Conservation (phyloP, 2,113 vertebrate species). For the Rhinoderma darwinii region DNA sequence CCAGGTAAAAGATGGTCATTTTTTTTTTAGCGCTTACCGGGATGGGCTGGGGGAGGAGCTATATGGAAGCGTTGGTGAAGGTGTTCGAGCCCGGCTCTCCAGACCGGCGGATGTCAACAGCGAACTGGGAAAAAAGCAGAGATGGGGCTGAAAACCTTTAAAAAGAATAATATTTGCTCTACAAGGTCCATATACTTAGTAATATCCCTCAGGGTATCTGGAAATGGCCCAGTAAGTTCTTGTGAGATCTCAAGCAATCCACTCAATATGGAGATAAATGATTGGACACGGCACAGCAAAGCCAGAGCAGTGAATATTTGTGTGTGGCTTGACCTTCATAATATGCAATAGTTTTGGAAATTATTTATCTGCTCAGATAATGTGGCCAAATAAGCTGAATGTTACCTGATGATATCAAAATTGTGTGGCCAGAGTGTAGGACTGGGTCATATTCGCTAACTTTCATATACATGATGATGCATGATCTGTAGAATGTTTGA, state of each 20-base stretch:
- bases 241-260: no score
- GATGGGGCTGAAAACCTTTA: background rate
- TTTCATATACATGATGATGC: background rate
- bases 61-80: slow-evolving; percentile 77
- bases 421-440: background rate
- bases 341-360: background rate
- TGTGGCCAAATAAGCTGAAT: background rate
- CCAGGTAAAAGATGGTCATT: background rate
- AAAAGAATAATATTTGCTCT: background rate
- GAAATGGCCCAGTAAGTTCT: no score
- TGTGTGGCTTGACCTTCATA: background rate
- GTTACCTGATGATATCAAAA: no score
- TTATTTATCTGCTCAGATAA: background rate
- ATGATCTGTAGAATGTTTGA: background rate
- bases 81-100: slow-evolving; percentile 79
- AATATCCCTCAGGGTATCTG: background rate
- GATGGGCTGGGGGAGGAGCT: slow-evolving; percentile 77
- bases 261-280: no score
- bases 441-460: background rate
- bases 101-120: slow-evolving; percentile 76
- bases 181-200: background rate
- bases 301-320: no score
- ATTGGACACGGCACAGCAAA: no score
- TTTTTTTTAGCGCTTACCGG: slow-evolving; percentile 75
- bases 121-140: slow-evolving; percentile 72